These are phyloP conservation scores for Caenorhabditis sp. DNA, from an alignment of 2,888 invertebrate species.

Conservation along the genomic window DNA sequence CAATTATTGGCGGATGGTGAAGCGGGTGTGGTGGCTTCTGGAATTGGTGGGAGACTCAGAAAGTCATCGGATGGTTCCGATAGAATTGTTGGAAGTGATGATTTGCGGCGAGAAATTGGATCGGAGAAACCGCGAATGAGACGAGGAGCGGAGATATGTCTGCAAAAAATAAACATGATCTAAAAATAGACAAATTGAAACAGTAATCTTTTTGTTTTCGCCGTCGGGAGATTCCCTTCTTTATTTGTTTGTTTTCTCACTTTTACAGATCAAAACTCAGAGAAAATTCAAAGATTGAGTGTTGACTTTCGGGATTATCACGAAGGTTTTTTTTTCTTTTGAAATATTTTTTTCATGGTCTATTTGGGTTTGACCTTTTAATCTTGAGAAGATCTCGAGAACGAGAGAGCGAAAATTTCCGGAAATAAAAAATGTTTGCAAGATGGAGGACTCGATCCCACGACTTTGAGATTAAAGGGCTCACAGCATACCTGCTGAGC, in stretches of 20 bases:
- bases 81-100: slow-evolving; percentile 39
- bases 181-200: background rate
- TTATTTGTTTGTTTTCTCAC: background rate
- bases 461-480: too few species aligned
- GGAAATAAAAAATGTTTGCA: too few species aligned
- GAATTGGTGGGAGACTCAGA: slow-evolving; percentile 53
- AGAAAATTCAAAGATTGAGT: background rate
- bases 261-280: background rate
- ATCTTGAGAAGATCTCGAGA: too few species aligned
- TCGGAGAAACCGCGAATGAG: slow-evolving; percentile 50
- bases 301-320: background rate
- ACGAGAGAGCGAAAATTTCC: too few species aligned
- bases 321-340: background rate
- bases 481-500: too few species aligned
- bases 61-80: slow-evolving; percentile 39
- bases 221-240: background rate
- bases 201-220: background rate
- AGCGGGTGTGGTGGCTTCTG: slow-evolving; percentile 55
- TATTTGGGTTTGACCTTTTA: background rate
- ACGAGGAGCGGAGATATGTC: slow-evolving; percentile 38
- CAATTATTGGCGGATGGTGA: slow-evolving; percentile 34
- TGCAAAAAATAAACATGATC: slow-evolving; percentile 10
- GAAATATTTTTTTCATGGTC: background rate
- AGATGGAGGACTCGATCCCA: too few species aligned
- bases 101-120: slow-evolving; percentile 45